Conservation (phyloP, 2,888 invertebrate species). For the Synanthedon myopaeformis region DNA sequence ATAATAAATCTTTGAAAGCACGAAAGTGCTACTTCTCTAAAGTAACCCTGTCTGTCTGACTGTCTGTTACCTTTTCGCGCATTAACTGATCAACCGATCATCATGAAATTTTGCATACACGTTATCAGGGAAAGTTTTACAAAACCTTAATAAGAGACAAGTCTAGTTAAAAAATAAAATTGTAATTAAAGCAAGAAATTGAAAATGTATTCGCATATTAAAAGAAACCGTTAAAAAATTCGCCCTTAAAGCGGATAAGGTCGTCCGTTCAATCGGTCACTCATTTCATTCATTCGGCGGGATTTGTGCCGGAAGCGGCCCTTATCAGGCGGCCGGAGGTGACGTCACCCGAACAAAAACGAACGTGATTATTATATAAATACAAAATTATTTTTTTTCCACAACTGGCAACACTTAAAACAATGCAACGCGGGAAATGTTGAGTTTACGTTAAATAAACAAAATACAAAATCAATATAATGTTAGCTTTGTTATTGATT, state of each 20-base stretch:
- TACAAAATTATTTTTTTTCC: slow-evolving; percentile 33
- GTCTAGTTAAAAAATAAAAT: no score
- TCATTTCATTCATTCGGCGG: slow-evolving; percentile 26
- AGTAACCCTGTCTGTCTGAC: no score
- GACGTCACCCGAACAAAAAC: slow-evolving; percentile 53
- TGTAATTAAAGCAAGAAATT: no score
- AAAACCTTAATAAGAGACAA: no score
- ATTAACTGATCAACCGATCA: no score
- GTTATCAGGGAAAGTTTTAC: no score
- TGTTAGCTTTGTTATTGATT: background rate
- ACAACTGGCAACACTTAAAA: slow-evolving; percentile 37
- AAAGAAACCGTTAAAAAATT: slow-evolving; percentile 8
- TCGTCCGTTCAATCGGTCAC: slow-evolving; percentile 29
- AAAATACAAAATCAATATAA: background rate
- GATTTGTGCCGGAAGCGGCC: slow-evolving; percentile 59
- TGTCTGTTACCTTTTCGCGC: no score
- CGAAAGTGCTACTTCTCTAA: no score
- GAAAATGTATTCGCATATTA: background rate
- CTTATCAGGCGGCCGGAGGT: slow-evolving; percentile 62
- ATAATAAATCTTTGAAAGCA: no score
- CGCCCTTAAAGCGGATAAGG: slow-evolving; percentile 28
- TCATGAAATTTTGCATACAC: no score
- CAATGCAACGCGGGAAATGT: slow-evolving; percentile 49
- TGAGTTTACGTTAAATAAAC: slow-evolving; percentile 5
- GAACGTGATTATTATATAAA: slow-evolving; percentile 66